phyloP scores from a whole-genome alignment of 1,140 invertebrate species.

The Zelostemma sp. region DNA sequence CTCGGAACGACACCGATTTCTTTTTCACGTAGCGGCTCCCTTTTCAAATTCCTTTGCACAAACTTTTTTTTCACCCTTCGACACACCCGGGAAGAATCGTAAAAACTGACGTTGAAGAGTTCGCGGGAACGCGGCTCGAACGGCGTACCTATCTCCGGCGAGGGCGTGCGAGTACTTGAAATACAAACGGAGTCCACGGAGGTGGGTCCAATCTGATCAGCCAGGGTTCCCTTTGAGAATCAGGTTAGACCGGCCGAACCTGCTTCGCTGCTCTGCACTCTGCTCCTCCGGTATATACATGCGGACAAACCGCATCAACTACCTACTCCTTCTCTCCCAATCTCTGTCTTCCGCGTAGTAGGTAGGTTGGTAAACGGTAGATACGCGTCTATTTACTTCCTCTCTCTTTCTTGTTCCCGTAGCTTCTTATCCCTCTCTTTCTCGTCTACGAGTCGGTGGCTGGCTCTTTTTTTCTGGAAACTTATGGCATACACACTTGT shows the following conservation, averaged over 20 bases:
- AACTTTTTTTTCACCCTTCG: neutral
- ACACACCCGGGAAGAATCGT: too few species aligned
- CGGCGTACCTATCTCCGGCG: slow-evolving; percentile 48
- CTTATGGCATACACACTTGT: too few species aligned
- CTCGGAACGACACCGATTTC: too few species aligned
- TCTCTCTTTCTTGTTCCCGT: slow-evolving; percentile 11
- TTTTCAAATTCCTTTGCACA: too few species aligned
- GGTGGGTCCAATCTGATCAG: slow-evolving; percentile 66
- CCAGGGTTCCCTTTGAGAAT: slow-evolving; percentile 67
- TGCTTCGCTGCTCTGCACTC: slow-evolving; percentile 63
- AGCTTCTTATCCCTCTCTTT: slow-evolving; percentile 7
- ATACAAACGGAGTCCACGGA: slow-evolving; percentile 62
- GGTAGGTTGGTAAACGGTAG: slow-evolving; percentile 54
- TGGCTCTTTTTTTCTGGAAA: neutral
- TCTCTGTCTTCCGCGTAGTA: slow-evolving; percentile 63
- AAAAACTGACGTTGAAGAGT: too few species aligned
- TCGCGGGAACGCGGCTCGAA: slow-evolving; percentile 20
- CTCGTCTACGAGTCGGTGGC: neutral
- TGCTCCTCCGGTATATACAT: slow-evolving; percentile 62
- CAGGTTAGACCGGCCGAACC: slow-evolving; percentile 72
- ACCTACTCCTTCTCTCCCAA: slow-evolving; percentile 60
- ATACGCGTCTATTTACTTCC: slow-evolving; percentile 40
- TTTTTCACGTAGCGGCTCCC: too few species aligned
- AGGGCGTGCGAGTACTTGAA: slow-evolving; percentile 67
- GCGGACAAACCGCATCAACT: slow-evolving; percentile 47